Evolutionary conservation across 2,888 invertebrate species (phyloP).

Genomic region (Eledone cirrhosa): DNA sequence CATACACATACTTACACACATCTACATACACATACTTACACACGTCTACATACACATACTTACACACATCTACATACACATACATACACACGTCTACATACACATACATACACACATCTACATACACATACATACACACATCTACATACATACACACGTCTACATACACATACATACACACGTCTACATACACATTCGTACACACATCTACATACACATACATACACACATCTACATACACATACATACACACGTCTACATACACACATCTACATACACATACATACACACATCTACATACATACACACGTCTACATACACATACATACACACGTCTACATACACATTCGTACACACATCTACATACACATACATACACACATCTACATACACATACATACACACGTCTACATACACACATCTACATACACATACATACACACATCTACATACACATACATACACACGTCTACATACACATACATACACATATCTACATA

Average conservation of each 20-base stretch:
- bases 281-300: neutral
- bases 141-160: neutral
- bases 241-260: neutral
- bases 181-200: neutral
- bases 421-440: too few species aligned
- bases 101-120: neutral
- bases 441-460: too few species aligned
- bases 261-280: neutral
- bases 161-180: neutral
- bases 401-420: too few species aligned
- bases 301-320: neutral
- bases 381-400: too few species aligned
- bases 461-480: too few species aligned
- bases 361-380: too few species aligned
- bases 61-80: neutral
- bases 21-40: neutral
- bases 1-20: neutral
- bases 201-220: neutral
- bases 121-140: neutral
- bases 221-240: neutral
- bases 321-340: too few species aligned
- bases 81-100: neutral
- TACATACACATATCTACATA: too few species aligned
- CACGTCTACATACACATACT: neutral
- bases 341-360: too few species aligned